These are phyloP conservation scores for Melanerpes aurifrons DNA, from an alignment of 2,113 vertebrate species.

Conservation along the genomic window DNA sequence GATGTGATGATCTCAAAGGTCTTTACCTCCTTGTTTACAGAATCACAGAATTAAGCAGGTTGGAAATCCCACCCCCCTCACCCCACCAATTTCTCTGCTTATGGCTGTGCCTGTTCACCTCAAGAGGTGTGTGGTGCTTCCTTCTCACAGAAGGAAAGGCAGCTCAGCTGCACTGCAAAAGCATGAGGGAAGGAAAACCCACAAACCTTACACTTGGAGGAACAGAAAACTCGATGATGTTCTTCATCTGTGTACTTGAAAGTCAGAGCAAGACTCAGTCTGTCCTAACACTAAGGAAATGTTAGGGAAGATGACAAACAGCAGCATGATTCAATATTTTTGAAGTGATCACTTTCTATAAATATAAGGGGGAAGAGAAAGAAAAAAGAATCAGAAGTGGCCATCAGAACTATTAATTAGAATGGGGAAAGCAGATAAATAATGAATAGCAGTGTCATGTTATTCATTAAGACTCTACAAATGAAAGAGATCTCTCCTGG, in stretches of 20 bases:
- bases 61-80: too few species aligned
- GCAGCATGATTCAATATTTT: background rate
- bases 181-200: background rate
- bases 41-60: too few species aligned
- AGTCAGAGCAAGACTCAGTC: background rate
- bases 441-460: constrained; percentile 33
- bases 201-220: background rate
- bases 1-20: too few species aligned
- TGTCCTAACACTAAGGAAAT: background rate
- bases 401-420: constrained; percentile 54
- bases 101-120: background rate
- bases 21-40: too few species aligned
- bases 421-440: constrained; percentile 52
- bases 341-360: constrained; percentile 22
- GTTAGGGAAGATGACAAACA: constrained; percentile 3
- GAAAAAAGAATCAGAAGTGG: background rate
- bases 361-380: background rate
- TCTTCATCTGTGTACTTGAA: background rate
- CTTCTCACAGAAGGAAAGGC: background rate
- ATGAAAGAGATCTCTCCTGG: constrained; percentile 61
- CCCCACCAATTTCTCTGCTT: background rate
- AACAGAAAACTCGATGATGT: background rate
- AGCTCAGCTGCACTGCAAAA: background rate
- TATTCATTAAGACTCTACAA: constrained; percentile 65
- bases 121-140: background rate